These are phyloP conservation scores for Phalacrocorax pelagicus DNA, from an alignment of 2,113 vertebrate genomes.

Conservation along the genomic window DNA sequence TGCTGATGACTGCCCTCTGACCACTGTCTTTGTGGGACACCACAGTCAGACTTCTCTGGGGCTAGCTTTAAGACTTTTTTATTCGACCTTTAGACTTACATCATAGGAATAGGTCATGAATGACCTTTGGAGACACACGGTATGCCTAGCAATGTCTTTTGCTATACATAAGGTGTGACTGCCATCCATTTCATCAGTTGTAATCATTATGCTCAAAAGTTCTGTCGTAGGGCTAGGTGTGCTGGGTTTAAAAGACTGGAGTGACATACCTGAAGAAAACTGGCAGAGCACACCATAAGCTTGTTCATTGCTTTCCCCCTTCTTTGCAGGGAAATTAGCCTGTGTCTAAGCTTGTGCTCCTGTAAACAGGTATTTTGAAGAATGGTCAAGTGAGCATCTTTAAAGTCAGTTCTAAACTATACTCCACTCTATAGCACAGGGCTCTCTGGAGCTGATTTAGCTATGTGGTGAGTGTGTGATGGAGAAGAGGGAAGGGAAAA, in stretches of 20 bases:
- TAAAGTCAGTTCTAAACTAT: not conserved
- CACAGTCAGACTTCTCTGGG: not conserved
- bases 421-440: not conserved
- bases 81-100: not conserved
- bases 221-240: constrained; percentile 3
- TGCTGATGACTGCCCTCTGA: not conserved
- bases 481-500: not conserved
- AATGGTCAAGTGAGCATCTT: not conserved
- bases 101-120: not conserved
- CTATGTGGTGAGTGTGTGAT: not conserved
- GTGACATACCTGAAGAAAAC: not conserved
- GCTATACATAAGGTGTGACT: not conserved
- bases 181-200: not conserved
- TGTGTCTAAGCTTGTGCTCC: not conserved
- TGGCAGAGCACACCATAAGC: not conserved
- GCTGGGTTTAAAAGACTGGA: not conserved
- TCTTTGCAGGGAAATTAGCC: not conserved
- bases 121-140: not conserved
- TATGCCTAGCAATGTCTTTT: not conserved
- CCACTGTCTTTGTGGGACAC: not conserved
- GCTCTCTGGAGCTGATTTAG: not conserved
- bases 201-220: not conserved
- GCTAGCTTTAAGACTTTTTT: not conserved
- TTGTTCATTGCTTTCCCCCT: not conserved
- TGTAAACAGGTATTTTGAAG: not conserved